phyloP scores from a whole-genome alignment of 2,888 invertebrate genomes.

The Stenichneumon culpator region DNA sequence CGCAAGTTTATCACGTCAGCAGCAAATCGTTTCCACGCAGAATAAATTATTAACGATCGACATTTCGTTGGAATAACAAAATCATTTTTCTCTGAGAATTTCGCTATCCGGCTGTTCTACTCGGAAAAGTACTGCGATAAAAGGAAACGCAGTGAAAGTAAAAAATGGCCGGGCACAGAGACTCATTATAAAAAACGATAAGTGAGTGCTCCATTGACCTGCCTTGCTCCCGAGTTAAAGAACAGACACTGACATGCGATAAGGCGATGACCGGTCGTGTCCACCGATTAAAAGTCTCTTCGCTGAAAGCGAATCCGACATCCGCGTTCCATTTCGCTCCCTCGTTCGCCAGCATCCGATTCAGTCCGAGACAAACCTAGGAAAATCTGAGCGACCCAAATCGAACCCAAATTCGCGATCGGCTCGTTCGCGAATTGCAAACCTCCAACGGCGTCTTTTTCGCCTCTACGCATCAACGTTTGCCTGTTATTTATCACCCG shows the following conservation, averaged over 20 bases:
- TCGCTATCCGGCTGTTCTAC: background rate
- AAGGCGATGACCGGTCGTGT: conserved; percentile 32
- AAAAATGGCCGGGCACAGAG: conserved; percentile 53
- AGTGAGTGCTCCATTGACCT: conserved; percentile 51
- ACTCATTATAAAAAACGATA: conserved; percentile 62
- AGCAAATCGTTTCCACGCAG: too few relatives aligned
- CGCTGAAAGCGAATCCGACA: conserved; percentile 2
- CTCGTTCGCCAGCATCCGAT: too few relatives aligned
- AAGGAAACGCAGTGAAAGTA: conserved; percentile 12
- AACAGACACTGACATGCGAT: conserved; percentile 42
- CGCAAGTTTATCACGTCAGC: too few relatives aligned
- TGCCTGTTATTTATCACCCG: conserved; percentile 42
- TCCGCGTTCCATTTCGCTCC: conserved; percentile 14
- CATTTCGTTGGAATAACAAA: too few relatives aligned
- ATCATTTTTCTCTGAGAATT: conserved; percentile 5
- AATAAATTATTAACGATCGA: too few relatives aligned
- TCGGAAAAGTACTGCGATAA: conserved; percentile 48
- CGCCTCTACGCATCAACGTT: background rate
- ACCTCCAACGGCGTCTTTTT: too few relatives aligned
- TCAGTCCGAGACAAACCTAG: too few relatives aligned
- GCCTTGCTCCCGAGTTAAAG: conserved; percentile 10
- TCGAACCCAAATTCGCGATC: background rate
- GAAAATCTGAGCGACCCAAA: background rate
- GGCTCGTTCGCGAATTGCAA: too few relatives aligned
- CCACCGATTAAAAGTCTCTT: conserved; percentile 39